Conservation (phyloP, 2,113 vertebrate species). For the Podiceps cristatus region DNA sequence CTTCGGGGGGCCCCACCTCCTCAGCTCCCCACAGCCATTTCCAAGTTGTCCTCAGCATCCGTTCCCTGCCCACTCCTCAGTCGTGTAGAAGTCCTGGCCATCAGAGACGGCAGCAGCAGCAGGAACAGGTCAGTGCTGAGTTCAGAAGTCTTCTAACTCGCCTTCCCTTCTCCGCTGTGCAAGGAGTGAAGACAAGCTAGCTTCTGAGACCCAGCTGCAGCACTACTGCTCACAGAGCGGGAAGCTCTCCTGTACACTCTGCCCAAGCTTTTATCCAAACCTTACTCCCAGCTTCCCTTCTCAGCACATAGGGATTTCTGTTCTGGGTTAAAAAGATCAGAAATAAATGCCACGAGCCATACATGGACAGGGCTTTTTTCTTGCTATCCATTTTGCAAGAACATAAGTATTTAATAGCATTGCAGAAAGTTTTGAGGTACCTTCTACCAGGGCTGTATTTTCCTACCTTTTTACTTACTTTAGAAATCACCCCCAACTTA, state of each 20-base stretch:
- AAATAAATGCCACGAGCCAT: not conserved
- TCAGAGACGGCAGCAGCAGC: not conserved
- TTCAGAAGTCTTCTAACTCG: not conserved
- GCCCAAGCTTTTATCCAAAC: not conserved
- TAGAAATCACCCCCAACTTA: not conserved
- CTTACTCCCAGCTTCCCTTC: not conserved
- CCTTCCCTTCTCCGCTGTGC: not conserved
- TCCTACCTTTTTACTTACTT: not conserved
- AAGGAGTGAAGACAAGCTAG: not conserved
- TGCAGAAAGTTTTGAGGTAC: not conserved
- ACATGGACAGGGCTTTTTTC: not conserved
- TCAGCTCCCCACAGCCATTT: not conserved
- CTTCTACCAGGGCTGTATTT: not conserved
- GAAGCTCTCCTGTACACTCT: not conserved
- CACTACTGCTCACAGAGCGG: not conserved
- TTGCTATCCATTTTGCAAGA: not conserved
- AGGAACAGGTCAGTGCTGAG: not conserved
- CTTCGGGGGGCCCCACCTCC: not conserved
- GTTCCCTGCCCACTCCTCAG: not conserved
- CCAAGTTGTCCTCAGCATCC: not conserved
- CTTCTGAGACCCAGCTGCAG: not conserved
- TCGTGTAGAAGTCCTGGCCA: not conserved
- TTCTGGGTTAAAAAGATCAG: not conserved
- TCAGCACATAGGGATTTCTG: not conserved
- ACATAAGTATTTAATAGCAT: not conserved